Percentiles rank a stretch among this genome's conserved stretches.
Conservation (phyloP, 1,140 invertebrate species). For the Temnothorax curvispinosus region DNA sequence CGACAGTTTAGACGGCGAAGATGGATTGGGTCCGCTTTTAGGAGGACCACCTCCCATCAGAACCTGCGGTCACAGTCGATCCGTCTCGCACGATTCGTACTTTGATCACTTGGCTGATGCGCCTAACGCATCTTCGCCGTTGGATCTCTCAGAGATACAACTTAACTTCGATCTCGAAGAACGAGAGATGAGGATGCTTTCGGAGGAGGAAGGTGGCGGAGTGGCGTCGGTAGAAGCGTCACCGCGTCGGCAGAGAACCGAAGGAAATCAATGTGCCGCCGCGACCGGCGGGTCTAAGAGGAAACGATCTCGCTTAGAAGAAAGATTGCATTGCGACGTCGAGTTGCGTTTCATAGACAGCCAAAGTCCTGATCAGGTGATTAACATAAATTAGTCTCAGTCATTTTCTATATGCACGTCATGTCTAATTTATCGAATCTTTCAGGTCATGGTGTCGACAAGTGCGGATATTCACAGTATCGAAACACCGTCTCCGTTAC, state of each 20-base stretch:
- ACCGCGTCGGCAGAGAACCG: constrained; percentile 84
- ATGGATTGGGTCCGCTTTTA: constrained; percentile 82
- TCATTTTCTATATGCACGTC: background rate
- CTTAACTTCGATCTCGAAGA: constrained; percentile 94
- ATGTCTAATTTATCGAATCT: background rate
- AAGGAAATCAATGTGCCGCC: constrained; percentile 74
- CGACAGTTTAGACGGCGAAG: constrained; percentile 88
- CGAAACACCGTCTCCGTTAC: constrained; percentile 83
- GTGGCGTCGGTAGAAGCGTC: constrained; percentile 87
- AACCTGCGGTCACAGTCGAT: constrained; percentile 87
- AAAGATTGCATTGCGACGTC: constrained; percentile 85
- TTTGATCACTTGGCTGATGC: constrained; percentile 90
- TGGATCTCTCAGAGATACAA: constrained; percentile 93
- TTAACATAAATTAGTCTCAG: background rate
- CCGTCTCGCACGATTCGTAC: constrained; percentile 96
- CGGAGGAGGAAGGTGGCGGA: constrained; percentile 91
- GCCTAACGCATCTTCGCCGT: constrained; percentile 86
- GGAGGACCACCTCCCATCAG: constrained; percentile 84
- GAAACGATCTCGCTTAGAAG: constrained; percentile 86
- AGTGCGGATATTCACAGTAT: constrained; percentile 83
- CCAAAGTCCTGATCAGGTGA: constrained; percentile 86
- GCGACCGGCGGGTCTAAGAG: constrained; percentile 82
- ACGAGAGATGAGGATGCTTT: constrained; percentile 94
- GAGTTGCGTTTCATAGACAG: constrained; percentile 87
- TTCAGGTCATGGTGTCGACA: constrained; percentile 82